Evolutionary conservation across 2,888 invertebrate genomes (phyloP), one percentile per base, ranked within the genome.

Genomic region (Cylindroiulus punctatus): DNA sequence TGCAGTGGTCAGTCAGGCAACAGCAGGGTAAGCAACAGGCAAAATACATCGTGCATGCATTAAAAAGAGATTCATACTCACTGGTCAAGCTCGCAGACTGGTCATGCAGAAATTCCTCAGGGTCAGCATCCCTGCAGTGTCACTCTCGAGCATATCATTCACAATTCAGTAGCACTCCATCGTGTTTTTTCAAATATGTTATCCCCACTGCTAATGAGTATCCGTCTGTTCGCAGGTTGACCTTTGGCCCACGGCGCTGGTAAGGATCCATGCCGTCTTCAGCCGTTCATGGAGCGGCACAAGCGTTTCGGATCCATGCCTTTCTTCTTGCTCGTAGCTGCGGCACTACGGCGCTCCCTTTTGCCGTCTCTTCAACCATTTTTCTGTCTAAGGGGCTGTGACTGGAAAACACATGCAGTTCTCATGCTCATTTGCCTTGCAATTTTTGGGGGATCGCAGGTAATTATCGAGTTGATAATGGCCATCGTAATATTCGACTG

Each of bases 401-500:
- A 17, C 84, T 84, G 32, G 84, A 14, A 17, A 52, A 52, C 36
- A 81, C 85, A 84, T 76, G 85, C 85, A 76, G 30, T 26, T 32
- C 10, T 30, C n/a, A n/a, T n/a, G n/a, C 36, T 17, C 22, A 32
- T 42, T 81, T 30, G 44, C 85, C 81, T 81, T 81, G 81, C 85
- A 85, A 36, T 42, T 26, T 57, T 52, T 22, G 22, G 22, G 42
- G 86, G 84, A 84, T 86, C 84, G 84, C 57, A 87, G 87, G 87
- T 87, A 87, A 87, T 87, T 87, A 87, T 87, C 87, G 86, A 84
- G 32, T 87, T 86, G 85, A 87, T 87, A 86, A 82, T 85, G 84
- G 86, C 86, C 87, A 86, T 86, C 81, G 47, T 47, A 47, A 81
- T 81, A 81, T 81, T 87, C 84, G 42, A 84, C 36, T n/a, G 30